These are phyloP conservation scores for Apeltes quadracus DNA, from an alignment of 2,113 vertebrate species.

Conservation along the genomic window DNA sequence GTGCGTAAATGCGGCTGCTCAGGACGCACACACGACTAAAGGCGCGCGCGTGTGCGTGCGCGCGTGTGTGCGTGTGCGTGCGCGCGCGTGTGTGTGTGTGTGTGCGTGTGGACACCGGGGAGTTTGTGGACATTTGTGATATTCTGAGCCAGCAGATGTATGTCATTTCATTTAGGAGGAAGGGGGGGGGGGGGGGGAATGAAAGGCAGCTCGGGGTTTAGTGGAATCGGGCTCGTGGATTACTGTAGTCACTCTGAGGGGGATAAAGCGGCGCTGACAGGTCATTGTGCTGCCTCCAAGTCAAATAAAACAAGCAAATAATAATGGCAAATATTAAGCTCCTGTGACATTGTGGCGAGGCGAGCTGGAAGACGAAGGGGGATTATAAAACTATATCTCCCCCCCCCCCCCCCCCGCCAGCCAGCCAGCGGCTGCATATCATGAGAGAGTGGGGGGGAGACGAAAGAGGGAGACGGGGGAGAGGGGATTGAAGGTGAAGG, in stretches of 20 bases:
- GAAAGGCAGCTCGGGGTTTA: constrained; percentile 80
- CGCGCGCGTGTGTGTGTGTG: too few species aligned
- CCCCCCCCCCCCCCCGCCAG: constrained; percentile 63
- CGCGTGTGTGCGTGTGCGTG: too few species aligned
- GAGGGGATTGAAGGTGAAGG: neutral
- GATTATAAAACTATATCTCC: constrained; percentile 79
- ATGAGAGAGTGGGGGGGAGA: constrained; percentile 53
- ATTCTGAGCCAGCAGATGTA: constrained; percentile 82
- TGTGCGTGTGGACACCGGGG: constrained; percentile 61
- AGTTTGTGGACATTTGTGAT: constrained; percentile 73
- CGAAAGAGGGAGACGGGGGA: constrained; percentile 10
- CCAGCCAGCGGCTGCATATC: constrained; percentile 62
- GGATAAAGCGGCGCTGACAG: constrained; percentile 80
- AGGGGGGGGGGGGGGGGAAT: constrained; percentile 51
- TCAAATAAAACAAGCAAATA: constrained; percentile 86
- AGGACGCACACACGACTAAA: constrained; percentile 47
- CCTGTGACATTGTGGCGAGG: constrained; percentile 82
- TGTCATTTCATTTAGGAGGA: constrained; percentile 85
- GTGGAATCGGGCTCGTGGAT: constrained; percentile 81
- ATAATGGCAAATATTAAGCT: constrained; percentile 86
- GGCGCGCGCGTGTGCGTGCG: constrained; percentile 38
- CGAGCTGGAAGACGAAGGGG: constrained; percentile 72
- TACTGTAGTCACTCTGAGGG: constrained; percentile 81
- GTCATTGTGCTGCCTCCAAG: constrained; percentile 80
- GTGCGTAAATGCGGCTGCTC: constrained; percentile 3